Base-by-base conservation (phyloP, 1,140 invertebrate species). In the Physella acuta region DNA sequence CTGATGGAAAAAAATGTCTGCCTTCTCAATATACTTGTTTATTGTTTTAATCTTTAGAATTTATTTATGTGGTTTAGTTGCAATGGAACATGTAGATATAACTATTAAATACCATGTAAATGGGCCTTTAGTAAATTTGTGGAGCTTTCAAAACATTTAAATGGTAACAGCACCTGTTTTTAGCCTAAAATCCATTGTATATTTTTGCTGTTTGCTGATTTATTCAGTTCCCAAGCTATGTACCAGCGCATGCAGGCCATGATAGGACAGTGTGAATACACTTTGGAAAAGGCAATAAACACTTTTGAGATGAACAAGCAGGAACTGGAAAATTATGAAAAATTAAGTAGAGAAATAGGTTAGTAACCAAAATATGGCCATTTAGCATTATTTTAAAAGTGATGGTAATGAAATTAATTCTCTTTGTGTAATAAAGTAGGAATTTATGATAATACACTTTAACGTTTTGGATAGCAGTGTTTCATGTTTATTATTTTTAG, bases 221-320 rank as follows among this genome's bases (percentile, higher is more conserved):
- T 39, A 36, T 14, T n/a, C 56, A 68, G 66, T 31, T 36, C 55
- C 3, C 14, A 58, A 51, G 56, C 66, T 20, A 68, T 68, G 66
- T 91, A 92, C 74, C 92, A 95, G 80, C 88, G 91, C 74, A 90
- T 97, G 86, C 80, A 94, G 51, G 88, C 90, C 0, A 92, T 93
- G 78, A 82, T 97, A 58, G 89, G 91, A 1, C 91, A 95, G 78
- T 94, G 93, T 83, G 94, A 97, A 85, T 93, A 93, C 86, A 90
- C 92, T 0, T 91, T 95, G 30, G 89, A 90, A 58, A 95, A 96
- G 84, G 95, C 94, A 0, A 87, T 91, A 34, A 82, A 92, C 11
- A 90, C 91, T 8, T 89, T 91, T 24, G 87, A 88, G 72, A 95
- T 96, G 90, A 95, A 94, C 82, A 85, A 90, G 52, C 88, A 90